Conservation (phyloP, 2,888 invertebrate genomes). For the Sturmia bella region DNA sequence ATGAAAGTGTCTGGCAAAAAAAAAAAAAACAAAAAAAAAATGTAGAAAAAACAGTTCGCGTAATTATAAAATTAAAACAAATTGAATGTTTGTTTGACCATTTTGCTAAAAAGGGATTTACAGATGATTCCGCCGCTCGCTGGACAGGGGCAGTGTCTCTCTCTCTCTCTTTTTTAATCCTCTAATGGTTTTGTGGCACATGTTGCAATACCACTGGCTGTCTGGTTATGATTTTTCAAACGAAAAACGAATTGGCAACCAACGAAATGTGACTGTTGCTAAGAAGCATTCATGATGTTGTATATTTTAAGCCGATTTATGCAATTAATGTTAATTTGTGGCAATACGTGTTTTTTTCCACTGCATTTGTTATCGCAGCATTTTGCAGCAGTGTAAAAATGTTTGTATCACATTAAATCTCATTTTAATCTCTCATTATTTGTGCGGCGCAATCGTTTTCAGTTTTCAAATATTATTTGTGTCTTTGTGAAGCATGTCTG, state of each 20-base stretch:
- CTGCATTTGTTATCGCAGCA: constrained; percentile 36
- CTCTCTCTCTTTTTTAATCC: constrained; percentile 25
- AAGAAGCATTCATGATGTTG: constrained; percentile 47
- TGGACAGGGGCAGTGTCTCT: neutral
- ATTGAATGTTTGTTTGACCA: constrained; percentile 17
- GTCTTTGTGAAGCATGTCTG: constrained; percentile 37
- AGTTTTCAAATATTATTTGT: constrained; percentile 8
- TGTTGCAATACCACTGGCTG: constrained; percentile 19
- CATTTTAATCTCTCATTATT: constrained; percentile 54
- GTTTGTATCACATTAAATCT: constrained; percentile 54
- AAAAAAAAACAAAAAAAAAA: neutral
- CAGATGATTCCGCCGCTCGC: constrained; percentile 28
- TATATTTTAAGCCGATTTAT: constrained; percentile 78
- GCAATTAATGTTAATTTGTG: constrained; percentile 75
- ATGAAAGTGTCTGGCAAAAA: constrained; percentile 19
- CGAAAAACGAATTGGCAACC: constrained; percentile 5
- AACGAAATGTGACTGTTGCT: constrained; percentile 27
- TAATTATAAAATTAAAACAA: constrained; percentile 31
- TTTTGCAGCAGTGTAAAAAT: constrained; percentile 25
- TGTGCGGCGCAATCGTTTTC: constrained; percentile 42
- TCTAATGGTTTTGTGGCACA: constrained; percentile 50
- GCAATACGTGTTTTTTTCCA: constrained; percentile 64
- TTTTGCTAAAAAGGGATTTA: constrained; percentile 30
- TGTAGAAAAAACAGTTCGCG: constrained; percentile 1
- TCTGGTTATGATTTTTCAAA: constrained; percentile 31